These are phyloP conservation scores for Hystrix cristata DNA, from an alignment of 2,113 vertebrate species.

Conservation along the genomic window DNA sequence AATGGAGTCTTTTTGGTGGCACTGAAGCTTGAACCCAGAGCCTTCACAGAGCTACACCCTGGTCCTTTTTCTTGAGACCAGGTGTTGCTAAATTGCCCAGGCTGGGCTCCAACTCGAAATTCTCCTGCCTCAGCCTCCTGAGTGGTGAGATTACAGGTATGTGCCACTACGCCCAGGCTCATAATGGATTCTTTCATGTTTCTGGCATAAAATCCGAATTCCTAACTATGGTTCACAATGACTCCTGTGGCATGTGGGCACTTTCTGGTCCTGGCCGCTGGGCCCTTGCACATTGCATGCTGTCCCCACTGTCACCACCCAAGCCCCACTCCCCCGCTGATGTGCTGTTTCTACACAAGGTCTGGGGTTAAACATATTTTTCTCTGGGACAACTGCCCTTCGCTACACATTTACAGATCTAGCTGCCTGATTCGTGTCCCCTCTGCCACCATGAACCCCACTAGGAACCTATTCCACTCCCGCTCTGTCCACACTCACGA, in stretches of 20 bases:
- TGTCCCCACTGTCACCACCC: too few species aligned
- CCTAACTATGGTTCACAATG: background rate
- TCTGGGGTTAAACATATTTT: background rate
- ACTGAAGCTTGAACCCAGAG: background rate
- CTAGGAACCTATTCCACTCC: rapidly evolving
- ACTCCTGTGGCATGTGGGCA: background rate
- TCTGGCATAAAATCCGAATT: background rate
- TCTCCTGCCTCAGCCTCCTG: background rate
- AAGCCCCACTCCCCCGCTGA: background rate
- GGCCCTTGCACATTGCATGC: background rate
- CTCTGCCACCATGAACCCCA: background rate
- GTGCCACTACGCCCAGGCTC: background rate
- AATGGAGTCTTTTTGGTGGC: background rate
- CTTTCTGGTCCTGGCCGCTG: background rate
- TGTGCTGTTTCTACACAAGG: background rate
- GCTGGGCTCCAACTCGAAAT: background rate
- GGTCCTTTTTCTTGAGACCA: background rate
- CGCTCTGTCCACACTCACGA: slow-evolving; percentile 88
- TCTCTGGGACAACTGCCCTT: background rate
- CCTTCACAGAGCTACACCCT: background rate
- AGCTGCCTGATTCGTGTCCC: background rate
- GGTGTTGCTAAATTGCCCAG: background rate
- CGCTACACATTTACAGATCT: background rate
- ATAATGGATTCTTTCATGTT: background rate
- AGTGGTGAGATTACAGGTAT: background rate